Evolutionary conservation across 2,113 vertebrate species (phyloP).

Genomic region (Saguinus midas): DNA sequence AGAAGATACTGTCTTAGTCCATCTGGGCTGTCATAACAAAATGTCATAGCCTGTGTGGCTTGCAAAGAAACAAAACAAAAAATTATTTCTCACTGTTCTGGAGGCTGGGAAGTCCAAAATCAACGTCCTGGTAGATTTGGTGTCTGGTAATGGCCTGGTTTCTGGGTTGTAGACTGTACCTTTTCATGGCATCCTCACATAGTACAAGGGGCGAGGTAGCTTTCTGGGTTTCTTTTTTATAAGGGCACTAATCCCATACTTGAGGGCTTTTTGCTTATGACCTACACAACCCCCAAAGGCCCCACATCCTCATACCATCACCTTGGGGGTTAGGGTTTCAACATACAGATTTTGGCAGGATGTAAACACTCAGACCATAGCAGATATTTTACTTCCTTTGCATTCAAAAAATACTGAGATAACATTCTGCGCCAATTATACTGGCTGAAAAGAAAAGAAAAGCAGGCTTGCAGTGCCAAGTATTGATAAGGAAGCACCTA

Average conservation of each 20-base stretch:
- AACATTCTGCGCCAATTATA: accelerated
- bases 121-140: accelerated
- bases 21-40: background rate
- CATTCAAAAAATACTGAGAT: accelerated
- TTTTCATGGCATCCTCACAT: background rate
- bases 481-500: accelerated
- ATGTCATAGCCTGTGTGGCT: background rate
- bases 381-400: background rate
- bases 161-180: background rate
- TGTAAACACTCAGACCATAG: background rate
- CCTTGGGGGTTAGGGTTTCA: background rate
- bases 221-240: background rate
- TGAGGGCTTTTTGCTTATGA: background rate
- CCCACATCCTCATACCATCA: no score
- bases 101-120: background rate
- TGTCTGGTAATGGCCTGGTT: background rate
- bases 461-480: accelerated
- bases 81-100: background rate
- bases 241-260: background rate
- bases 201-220: no score
- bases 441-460: accelerated
- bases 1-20: background rate
- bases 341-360: background rate
- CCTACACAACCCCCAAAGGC: background rate
- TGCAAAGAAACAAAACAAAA: no score